A percentile compares a stretch with the other conserved stretches of the same genome.
These are phyloP conservation scores for Laupala kohalensis DNA, from an alignment of 1,140 invertebrate genomes.

Conservation along the genomic window DNA sequence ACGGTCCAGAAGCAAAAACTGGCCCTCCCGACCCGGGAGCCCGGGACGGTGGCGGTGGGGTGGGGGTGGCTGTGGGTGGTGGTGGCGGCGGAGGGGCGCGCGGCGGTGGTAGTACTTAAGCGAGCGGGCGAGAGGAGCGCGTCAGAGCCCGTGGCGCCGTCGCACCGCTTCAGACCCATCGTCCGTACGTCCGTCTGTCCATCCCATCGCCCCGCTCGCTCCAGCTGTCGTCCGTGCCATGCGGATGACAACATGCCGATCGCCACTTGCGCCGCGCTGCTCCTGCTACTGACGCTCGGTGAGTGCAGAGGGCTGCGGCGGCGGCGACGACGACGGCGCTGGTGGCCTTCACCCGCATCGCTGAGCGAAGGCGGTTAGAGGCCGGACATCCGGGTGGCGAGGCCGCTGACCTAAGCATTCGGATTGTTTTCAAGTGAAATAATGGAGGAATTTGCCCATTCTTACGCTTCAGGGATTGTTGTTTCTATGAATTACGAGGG, in stretches of 20 bases:
- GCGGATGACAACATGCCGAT: neutral
- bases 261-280: too few species aligned
- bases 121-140: neutral
- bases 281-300: neutral
- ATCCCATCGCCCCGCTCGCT: too few species aligned
- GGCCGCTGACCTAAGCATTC: neutral
- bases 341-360: neutral
- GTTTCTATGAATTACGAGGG: too few species aligned
- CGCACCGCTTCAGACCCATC: too few species aligned
- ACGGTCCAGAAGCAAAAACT: neutral
- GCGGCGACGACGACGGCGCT: neutral
- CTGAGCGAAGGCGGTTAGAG: neutral
- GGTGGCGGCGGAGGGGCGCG: too few species aligned
- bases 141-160: neutral
- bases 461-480: too few species aligned
- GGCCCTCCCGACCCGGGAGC: too few species aligned
- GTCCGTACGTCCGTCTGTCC: too few species aligned
- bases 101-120: neutral
- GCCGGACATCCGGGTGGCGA: neutral
- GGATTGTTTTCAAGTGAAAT: too few species aligned
- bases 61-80: too few species aligned
- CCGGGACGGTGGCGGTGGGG: too few species aligned
- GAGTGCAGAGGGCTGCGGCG: neutral
- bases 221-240: neutral
- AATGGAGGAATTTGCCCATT: too few species aligned